Base-by-base conservation (phyloP, 2,113 vertebrate genomes). In the Ursus arctos region DNA sequence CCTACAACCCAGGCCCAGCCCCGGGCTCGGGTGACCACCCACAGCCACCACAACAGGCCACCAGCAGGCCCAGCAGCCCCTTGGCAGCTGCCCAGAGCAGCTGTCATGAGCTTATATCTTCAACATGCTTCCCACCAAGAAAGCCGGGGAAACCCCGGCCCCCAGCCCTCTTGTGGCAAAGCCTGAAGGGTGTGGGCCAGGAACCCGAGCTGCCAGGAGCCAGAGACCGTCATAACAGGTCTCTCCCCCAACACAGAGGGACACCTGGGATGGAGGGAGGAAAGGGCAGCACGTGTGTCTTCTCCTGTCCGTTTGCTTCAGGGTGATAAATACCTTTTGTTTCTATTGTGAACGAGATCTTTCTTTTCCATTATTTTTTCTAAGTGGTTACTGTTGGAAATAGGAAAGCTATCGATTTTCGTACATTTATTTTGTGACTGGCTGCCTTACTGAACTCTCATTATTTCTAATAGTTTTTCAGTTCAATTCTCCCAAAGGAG, bases 381-480 rank as follows among this genome's bases (percentile, higher is more conserved):
- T 97, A 96, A 97, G 84, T 91, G 76, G 96, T 94, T 92, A 88
- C 95, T 96, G 84, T 72, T 97, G 96, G 94, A 94, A 98, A 97
- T 96, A 96, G 84, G 95, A 97, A 96, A 95, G 92, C 79, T 97
- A 97, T 97, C 97, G 96, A 97, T 98, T 97, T 98, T 84, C 84
- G 69, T 61, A 81, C 97, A 88, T 97, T 97, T 97, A 88, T 97
- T 96, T 96, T 85, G 80, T 94, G 95, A 96, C 97, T 72, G 91
- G 84, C 90, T 92, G 95, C 91, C 96, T 92, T 97, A 92, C 97
- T 92, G 94, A 97, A 97, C 97, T 97, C 95, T 98, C 97, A 94
- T 98, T 97, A 98, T 97, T 97, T 97, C 81, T 98, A 96, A 98
- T 95, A 97, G 83, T 82, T 95, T 96, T 92, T 94, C 90, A 92